Conservation (phyloP, 2,113 vertebrate genomes). For the Connochaetes taurinus region DNA sequence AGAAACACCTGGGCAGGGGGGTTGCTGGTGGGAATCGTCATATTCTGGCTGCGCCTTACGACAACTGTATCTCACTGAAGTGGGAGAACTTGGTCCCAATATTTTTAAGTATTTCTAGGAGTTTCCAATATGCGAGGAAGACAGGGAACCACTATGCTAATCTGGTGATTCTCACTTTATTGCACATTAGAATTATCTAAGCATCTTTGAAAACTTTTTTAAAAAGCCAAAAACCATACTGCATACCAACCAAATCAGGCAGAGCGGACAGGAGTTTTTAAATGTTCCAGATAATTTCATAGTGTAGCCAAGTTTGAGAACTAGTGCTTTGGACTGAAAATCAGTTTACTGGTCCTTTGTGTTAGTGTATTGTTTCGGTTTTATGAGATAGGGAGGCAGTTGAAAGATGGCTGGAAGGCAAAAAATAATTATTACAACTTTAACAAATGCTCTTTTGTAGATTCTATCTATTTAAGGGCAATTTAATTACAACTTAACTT, state of each 20-base stretch:
- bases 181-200: background rate
- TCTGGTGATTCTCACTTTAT: background rate
- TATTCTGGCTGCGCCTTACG: rapidly evolving
- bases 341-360: background rate
- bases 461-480: background rate
- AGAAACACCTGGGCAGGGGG: background rate
- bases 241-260: background rate
- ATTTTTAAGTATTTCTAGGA: background rate
- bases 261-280: background rate
- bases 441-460: background rate
- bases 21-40: background rate
- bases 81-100: background rate
- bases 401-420: background rate
- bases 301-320: background rate
- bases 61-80: background rate
- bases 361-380: background rate
- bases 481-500: background rate
- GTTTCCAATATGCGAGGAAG: background rate
- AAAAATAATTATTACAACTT: background rate
- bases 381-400: background rate
- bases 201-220: background rate
- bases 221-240: background rate
- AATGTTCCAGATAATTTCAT: background rate
- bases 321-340: background rate
- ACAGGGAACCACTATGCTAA: background rate